Conservation (phyloP, 1,140 invertebrate species). For the Drosophila teissieri region DNA sequence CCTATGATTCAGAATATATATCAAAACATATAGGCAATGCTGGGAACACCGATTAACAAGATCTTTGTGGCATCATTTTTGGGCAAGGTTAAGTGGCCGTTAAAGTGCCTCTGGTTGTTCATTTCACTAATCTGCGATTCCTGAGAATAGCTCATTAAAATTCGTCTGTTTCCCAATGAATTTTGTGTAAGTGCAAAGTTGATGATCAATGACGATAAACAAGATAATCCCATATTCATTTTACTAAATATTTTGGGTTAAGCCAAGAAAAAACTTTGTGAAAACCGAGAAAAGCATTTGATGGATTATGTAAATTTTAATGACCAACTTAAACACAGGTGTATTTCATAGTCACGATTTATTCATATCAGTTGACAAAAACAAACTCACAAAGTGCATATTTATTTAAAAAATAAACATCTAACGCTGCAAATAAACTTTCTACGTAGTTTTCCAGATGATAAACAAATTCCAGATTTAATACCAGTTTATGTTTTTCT, state of each 20-base stretch:
- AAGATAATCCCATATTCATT: not conserved
- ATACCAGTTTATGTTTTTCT: conserved; percentile 38
- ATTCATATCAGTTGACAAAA: conserved; percentile 39
- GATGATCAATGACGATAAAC: too few relatives aligned
- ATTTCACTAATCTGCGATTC: conserved; percentile 28
- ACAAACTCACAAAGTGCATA: conserved; percentile 26
- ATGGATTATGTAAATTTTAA: conserved; percentile 4
- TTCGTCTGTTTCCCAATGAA: conserved; percentile 30
- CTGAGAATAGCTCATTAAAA: conserved; percentile 49
- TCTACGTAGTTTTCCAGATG: conserved; percentile 10
- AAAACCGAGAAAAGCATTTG: not conserved
- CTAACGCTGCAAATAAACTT: not conserved
- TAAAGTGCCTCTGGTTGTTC: conserved; percentile 36
- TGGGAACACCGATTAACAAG: conserved; percentile 62
- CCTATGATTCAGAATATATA: conserved; percentile 63
- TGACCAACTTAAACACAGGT: conserved; percentile 5
- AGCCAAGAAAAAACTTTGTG: not conserved
- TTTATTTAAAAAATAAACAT: conserved; percentile 44
- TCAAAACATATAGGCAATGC: conserved; percentile 16
- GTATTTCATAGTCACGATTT: conserved; percentile 27
- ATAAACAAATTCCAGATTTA: conserved; percentile 30
- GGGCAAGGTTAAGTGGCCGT: conserved; percentile 57
- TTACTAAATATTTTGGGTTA: not conserved
- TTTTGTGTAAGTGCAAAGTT: conserved; percentile 16
- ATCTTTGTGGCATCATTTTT: conserved; percentile 51